Conservation (phyloP, 2,113 vertebrate species). For the Hystrix cristata region DNA sequence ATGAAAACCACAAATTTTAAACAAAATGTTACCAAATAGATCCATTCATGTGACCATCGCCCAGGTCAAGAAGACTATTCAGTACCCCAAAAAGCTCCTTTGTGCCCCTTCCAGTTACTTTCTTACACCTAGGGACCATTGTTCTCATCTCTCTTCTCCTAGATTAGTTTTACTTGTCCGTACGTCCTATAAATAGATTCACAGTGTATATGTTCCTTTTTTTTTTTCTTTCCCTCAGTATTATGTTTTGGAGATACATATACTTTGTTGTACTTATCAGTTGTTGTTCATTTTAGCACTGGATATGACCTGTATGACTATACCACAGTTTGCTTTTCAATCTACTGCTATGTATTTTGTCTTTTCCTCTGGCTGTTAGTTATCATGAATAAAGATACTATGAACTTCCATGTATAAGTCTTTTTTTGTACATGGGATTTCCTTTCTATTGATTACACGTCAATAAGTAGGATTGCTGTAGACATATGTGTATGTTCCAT, state of each 20-base stretch:
- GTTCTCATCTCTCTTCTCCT: not conserved
- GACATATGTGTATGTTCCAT: not conserved
- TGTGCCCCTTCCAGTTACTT: not conserved
- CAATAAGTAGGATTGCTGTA: not conserved
- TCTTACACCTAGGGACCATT: not conserved
- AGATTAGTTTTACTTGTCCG: not conserved
- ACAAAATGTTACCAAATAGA: constrained; percentile 31
- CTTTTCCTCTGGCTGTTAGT: not conserved
- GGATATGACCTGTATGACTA: not conserved
- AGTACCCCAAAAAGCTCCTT: not conserved
- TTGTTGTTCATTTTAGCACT: not conserved
- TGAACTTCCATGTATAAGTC: not conserved
- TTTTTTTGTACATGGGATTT: constrained; percentile 25
- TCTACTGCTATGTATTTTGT: not conserved
- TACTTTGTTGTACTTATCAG: not conserved
- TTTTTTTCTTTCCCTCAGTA: not conserved
- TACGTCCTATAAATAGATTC: not conserved
- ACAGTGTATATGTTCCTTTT: not conserved
- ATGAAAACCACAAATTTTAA: not conserved
- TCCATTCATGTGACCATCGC: not conserved
- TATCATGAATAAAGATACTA: constrained; percentile 7
- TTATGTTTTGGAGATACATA: constrained; percentile 16
- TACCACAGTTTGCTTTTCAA: not conserved
- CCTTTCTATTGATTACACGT: not conserved
- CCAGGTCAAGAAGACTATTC: not conserved